Evolutionary conservation across 92 coral and sea anemone species (phyloP).

Genomic region (Epizoanthus rinbou): DNA sequence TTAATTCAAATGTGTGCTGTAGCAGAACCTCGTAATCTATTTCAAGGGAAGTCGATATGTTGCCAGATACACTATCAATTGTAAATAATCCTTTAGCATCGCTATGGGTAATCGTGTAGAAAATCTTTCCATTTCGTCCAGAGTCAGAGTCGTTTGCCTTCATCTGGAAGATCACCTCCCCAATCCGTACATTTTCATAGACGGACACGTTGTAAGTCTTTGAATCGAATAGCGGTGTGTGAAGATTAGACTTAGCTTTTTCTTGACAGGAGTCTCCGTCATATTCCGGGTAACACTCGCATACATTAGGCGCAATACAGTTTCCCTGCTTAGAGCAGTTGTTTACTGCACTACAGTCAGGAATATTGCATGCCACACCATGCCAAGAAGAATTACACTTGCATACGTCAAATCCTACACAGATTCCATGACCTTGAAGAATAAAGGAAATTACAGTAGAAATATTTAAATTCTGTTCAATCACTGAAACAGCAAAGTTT

Average conservation of each 20-base stretch:
- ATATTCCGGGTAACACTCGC: conserved; percentile 69
- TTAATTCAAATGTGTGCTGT: conserved; percentile 29
- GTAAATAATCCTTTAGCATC: conserved; percentile 41
- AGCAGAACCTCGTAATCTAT: conserved; percentile 58
- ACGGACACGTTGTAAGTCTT: conserved; percentile 61
- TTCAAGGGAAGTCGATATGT: conserved; percentile 36
- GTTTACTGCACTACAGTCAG: conserved; percentile 61
- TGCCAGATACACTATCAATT: conserved; percentile 63
- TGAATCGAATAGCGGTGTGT: conserved; percentile 58
- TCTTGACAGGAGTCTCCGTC: conserved; percentile 70
- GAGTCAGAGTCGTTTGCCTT: conserved; percentile 71
- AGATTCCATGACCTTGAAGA: conserved; percentile 64
- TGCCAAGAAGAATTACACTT: conserved; percentile 60
- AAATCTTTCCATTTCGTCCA: conserved; percentile 67
- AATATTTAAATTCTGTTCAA: not conserved
- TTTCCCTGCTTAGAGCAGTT: conserved; percentile 71
- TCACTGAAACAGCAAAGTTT: not conserved
- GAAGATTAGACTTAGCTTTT: conserved; percentile 52
- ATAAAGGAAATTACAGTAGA: not conserved
- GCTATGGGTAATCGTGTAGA: conserved; percentile 43
- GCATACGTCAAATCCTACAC: conserved; percentile 64
- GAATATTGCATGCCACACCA: conserved; percentile 71
- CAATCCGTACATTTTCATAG: conserved; percentile 55
- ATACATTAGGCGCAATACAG: conserved; percentile 65
- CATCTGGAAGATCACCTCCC: conserved; percentile 51